These are phyloP conservation scores for Oryzaephilus surinamensis DNA, from an alignment of 1,140 invertebrate genomes.

Conservation along the genomic window DNA sequence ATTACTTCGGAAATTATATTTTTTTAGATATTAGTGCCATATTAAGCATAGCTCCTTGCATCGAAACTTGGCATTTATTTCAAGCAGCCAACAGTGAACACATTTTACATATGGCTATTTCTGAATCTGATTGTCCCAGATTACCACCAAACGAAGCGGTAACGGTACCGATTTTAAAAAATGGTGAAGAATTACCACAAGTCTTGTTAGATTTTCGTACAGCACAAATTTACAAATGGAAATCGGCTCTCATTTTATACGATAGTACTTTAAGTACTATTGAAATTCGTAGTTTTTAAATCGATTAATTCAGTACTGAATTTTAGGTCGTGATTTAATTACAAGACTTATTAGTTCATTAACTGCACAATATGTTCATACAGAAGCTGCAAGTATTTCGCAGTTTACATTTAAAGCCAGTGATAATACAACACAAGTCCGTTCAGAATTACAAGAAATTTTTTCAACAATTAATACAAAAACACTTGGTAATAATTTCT, in stretches of 20 bases:
- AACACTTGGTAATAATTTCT: constrained; percentile 37
- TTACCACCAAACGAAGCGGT: constrained; percentile 51
- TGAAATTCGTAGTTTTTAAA: constrained; percentile 2
- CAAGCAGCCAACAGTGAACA: constrained; percentile 46
- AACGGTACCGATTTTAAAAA: constrained; percentile 53
- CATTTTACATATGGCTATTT: constrained; percentile 54
- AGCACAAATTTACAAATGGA: constrained; percentile 52
- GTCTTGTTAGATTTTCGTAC: constrained; percentile 59
- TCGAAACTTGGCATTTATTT: constrained; percentile 57
- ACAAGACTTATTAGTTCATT: constrained; percentile 47
- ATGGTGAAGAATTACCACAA: constrained; percentile 61
- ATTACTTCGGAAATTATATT: constrained; percentile 1
- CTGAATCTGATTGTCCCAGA: constrained; percentile 56
- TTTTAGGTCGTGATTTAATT: constrained; percentile 48
- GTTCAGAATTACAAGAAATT: constrained; percentile 40
- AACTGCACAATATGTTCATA: constrained; percentile 38
- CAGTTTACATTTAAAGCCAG: constrained; percentile 45
- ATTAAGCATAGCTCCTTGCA: constrained; percentile 56
- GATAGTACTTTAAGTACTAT: constrained; percentile 58
- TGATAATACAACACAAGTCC: constrained; percentile 37
- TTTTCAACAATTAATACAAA: constrained; percentile 42
- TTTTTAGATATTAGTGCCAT: constrained; percentile 54
- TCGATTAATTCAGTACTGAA: neutral
- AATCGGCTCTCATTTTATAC: constrained; percentile 54
- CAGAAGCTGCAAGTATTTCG: constrained; percentile 41